Percentiles rank a stretch among this genome's conserved stretches.
These are phyloP conservation scores for Lucilia sericata DNA, from an alignment of 1,140 invertebrate species.

Conservation along the genomic window DNA sequence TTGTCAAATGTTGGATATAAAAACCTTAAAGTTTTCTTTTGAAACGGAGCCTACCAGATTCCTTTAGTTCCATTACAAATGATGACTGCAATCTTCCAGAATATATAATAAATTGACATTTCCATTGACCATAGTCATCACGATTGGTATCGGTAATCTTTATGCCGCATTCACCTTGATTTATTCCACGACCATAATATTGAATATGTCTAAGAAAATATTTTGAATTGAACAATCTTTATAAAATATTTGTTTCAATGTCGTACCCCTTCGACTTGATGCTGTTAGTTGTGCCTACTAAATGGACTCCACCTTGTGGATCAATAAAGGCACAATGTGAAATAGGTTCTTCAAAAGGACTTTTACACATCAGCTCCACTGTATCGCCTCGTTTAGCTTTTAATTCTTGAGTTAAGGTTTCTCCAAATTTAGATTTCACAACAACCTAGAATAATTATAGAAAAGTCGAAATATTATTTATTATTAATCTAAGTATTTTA, in stretches of 20 bases:
- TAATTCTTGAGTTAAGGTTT: conserved; percentile 39
- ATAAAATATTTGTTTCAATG: neutral
- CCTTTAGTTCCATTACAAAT: conserved; percentile 43
- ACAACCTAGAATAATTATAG: conserved; percentile 48
- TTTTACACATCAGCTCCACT: conserved; percentile 47
- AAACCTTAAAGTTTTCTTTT: conserved; percentile 49
- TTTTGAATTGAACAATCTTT: too few relatives aligned
- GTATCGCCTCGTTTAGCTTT: conserved; percentile 41
- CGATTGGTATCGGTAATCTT: conserved; percentile 36
- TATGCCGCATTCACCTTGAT: conserved; percentile 47
- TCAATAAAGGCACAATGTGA: conserved; percentile 49
- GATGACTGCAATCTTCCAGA: conserved; percentile 22
- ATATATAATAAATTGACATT: conserved; percentile 46
- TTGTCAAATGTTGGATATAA: neutral
- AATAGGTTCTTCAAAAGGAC: conserved; percentile 46
- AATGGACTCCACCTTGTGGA: conserved; percentile 46
- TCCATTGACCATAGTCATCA: conserved; percentile 48
- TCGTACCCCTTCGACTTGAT: conserved; percentile 47
- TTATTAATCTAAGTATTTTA: neutral
- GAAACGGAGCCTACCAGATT: conserved; percentile 49
- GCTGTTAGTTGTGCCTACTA: conserved; percentile 45
- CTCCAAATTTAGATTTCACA: conserved; percentile 45
- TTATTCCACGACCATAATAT: conserved; percentile 48
- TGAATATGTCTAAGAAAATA: conserved; percentile 45
- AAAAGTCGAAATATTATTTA: too few relatives aligned